These are phyloP conservation scores for Calliphora vomitoria DNA, from an alignment of 2,888 invertebrate species.

Conservation along the genomic window DNA sequence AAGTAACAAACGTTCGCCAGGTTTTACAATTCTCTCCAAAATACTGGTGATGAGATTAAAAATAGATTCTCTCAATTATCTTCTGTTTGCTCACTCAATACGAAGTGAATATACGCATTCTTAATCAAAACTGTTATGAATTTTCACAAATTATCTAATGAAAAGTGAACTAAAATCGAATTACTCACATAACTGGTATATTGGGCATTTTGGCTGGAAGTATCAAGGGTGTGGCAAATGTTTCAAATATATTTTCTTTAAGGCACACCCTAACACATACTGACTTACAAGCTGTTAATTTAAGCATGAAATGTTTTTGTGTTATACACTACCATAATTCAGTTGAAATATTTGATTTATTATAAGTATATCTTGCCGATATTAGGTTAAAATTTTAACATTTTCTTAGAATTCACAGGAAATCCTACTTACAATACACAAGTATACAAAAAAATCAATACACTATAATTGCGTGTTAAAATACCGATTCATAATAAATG, in stretches of 20 bases:
- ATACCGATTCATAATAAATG: conserved; percentile 36
- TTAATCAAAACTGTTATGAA: too few relatives aligned
- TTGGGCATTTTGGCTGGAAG: too few relatives aligned
- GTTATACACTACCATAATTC: neutral
- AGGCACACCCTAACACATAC: conserved; percentile 32
- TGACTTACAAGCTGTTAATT: conserved; percentile 8
- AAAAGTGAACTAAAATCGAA: too few relatives aligned
- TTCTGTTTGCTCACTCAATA: too few relatives aligned
- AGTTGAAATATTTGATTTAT: conserved; percentile 2
- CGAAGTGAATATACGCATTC: too few relatives aligned
- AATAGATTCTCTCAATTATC: too few relatives aligned
- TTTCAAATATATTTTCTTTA: neutral
- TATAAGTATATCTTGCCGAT: conserved; percentile 11
- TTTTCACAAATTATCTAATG: too few relatives aligned
- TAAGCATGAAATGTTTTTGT: neutral
- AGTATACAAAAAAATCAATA: conserved; percentile 35
- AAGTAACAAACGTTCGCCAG: too few relatives aligned
- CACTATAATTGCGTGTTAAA: conserved; percentile 38
- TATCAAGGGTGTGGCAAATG: too few relatives aligned
- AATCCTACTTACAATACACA: conserved; percentile 9
- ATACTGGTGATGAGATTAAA: too few relatives aligned
- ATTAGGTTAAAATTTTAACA: conserved; percentile 46
- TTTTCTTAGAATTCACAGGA: conserved; percentile 37
- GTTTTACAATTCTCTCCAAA: too few relatives aligned
- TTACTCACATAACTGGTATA: too few relatives aligned